phyloP scores from a whole-genome alignment of 2,113 vertebrate species.

The Rattus norvegicus region GRCr8 NC_086039.1:118494501-118495000 shows the following conservation, averaged over 20 bases:
- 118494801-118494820: background rate
- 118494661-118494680: background rate
- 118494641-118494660: background rate
- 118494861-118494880: background rate
- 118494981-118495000: constrained; percentile 35
- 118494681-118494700: background rate
- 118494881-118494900: background rate
- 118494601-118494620: background rate
- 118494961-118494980: constrained; percentile 36
- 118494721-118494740: background rate
- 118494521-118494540: background rate
- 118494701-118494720: background rate
- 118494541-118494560: background rate
- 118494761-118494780: background rate
- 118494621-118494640: background rate
- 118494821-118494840: background rate
- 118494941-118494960: constrained; percentile 6
- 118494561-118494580: background rate
- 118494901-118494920: constrained; percentile 30
- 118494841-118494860: background rate
- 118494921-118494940: background rate
- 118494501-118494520: background rate
- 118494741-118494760: background rate
- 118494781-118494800: background rate
- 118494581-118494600: background rate